Percentiles rank a stretch among this genome's conserved stretches.
Conservation (phyloP, 2,797 vertebrate genomes). For the Miichthys miiuy region DNA sequence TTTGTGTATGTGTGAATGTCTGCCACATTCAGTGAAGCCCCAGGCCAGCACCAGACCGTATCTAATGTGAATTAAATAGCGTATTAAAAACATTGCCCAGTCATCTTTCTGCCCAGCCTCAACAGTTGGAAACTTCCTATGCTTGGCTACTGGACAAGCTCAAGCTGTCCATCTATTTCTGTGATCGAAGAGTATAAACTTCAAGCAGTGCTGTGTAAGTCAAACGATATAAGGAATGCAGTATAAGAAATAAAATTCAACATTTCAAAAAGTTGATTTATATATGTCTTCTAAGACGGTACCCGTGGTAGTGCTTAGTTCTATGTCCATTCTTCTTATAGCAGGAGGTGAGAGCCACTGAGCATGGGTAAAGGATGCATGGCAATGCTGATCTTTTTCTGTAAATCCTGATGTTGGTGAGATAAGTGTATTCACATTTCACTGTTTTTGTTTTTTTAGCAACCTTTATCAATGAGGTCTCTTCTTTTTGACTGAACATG, state of each 20-base stretch:
- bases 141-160: conserved; percentile 34
- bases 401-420: no score
- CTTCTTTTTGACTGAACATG: no score
- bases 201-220: conserved; percentile 1
- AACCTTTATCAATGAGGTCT: no score
- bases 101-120: conserved; percentile 56
- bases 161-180: conserved; percentile 20
- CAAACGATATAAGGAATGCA: neutral
- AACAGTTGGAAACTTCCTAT: conserved; percentile 63
- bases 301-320: neutral
- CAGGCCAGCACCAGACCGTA: conserved; percentile 68
- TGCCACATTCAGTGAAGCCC: conserved; percentile 56
- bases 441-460: neutral
- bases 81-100: conserved; percentile 65
- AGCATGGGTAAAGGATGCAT: no score
- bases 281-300: neutral
- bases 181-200: conserved; percentile 8
- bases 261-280: neutral
- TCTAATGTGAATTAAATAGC: conserved; percentile 77
- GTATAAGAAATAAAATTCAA: neutral
- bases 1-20: conserved; percentile 45
- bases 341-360: neutral
- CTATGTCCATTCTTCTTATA: neutral
- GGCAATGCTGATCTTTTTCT: no score
- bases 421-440: neutral